Base-by-base conservation (phyloP, 1,140 invertebrate species). In the Orussus abietinus region DNA sequence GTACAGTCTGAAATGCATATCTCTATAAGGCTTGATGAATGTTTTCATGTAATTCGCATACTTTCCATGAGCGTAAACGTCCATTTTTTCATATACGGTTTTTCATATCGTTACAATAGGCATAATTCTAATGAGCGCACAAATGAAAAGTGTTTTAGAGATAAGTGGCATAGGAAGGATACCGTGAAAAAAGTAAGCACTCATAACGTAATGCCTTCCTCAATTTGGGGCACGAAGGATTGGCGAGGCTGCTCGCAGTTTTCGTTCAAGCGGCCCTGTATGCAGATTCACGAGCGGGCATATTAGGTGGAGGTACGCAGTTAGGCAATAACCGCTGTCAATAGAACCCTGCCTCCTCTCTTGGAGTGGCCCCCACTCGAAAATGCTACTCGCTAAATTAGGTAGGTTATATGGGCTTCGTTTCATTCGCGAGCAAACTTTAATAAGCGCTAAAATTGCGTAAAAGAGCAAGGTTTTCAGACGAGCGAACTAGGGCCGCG, bases 341-440 rank as follows among this genome's bases (percentile, higher is more conserved):
- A 72, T 73, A 72, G 68, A 69, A 63, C 59, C 59, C 58, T 55
- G 57, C 59, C 55, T 62, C 55, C 54, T 55, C 47, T 52, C 55
- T 51, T 59, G 45, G 50, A 51, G 49, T 53, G 53, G 60, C 49
- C 57, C 57, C 61, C 66, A 72, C 69, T 72, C 62, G 66, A 74
- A 72, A 74, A 70, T 64, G 66, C 71, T 72, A 72, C 71, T 72
- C 69, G 69, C 71, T 71, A 74, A 74, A 74, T 74, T 74, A 74
- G 71, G 71, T 72, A 70, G 71, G 71, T 74, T 72, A 74, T 74
- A 74, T 74, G 68, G 71, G 69, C 63, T 74, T 74, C 71, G 68
- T 72, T 74, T 74, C 71, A 72, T 72, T 74, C 69, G 71, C 71
- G 68, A 74, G 71, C 71, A 74, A 74, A 74, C 71, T 74, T 74